Evolutionary conservation across 1,140 invertebrate genomes (phyloP).

Genomic region (Psix sp.): DNA sequence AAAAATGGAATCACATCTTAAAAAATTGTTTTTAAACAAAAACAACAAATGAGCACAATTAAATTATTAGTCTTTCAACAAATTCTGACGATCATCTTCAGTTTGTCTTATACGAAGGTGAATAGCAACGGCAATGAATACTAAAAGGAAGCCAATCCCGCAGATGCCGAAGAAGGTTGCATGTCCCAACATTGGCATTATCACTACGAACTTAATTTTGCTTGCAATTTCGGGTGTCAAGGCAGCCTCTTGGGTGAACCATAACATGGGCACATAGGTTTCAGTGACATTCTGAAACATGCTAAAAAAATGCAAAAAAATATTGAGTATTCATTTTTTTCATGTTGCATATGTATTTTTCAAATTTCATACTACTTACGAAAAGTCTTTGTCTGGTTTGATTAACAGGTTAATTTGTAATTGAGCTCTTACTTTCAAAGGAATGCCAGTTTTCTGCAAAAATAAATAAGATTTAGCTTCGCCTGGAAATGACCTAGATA

Average conservation of each 20-base stretch:
- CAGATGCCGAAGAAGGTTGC: constrained; percentile 77
- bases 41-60: not conserved
- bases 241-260: constrained; percentile 84
- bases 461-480: constrained; percentile 7
- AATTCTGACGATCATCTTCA: constrained; percentile 62
- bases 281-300: constrained; percentile 78
- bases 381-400: constrained; percentile 77
- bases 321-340: too few relatives aligned
- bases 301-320: constrained; percentile 69
- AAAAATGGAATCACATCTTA: too few relatives aligned
- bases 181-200: constrained; percentile 75
- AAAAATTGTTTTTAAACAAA: not conserved
- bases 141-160: constrained; percentile 76
- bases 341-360: too few relatives aligned
- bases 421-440: constrained; percentile 81
- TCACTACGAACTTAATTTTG: constrained; percentile 77
- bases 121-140: constrained; percentile 72
- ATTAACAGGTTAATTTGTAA: constrained; percentile 86
- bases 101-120: constrained; percentile 53
- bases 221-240: constrained; percentile 79
- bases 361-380: constrained; percentile 75
- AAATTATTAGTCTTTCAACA: constrained; percentile 57
- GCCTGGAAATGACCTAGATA: too few relatives aligned
- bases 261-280: constrained; percentile 83
- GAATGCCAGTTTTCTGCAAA: constrained; percentile 81